phyloP scores from a whole-genome alignment of 1,140 invertebrate species.

The Pararge aegeria region DNA sequence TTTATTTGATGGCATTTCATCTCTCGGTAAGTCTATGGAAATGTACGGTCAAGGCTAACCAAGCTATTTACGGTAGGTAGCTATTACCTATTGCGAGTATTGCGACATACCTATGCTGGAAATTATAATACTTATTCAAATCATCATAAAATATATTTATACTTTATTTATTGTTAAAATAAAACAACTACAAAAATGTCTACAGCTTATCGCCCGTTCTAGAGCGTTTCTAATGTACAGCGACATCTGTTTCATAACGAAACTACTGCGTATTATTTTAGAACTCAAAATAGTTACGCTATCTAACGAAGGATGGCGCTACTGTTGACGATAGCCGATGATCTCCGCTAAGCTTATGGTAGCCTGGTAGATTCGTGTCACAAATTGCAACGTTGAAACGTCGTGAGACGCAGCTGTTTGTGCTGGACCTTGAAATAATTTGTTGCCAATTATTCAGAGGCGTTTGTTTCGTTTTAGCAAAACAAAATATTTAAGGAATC shows the following conservation, averaged over 20 bases:
- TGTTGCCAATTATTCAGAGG: constrained; percentile 20
- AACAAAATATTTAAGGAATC: neutral
- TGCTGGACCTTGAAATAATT: constrained; percentile 20
- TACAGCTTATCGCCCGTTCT: no score
- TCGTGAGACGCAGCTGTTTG: constrained; percentile 17
- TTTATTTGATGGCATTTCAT: constrained; percentile 84
- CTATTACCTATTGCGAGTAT: no score
- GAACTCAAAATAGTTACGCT: neutral
- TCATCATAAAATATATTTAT: no score
- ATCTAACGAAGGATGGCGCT: constrained; percentile 31
- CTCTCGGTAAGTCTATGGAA: constrained; percentile 74
- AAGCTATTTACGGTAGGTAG: no score
- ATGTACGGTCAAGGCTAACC: neutral
- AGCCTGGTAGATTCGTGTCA: constrained; percentile 65
- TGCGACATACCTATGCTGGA: no score
- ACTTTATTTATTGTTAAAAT: no score
- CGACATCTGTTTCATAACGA: constrained; percentile 31
- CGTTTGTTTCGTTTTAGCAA: constrained; percentile 4
- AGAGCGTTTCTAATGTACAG: no score
- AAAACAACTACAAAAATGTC: no score
- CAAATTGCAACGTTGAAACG: constrained; percentile 75
- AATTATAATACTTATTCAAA: no score
- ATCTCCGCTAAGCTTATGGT: constrained; percentile 33
- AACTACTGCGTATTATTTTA: neutral
- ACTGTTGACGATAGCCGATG: neutral